Base-by-base conservation (phyloP, 2,888 invertebrate genomes). In the Pandemis heparana region DNA sequence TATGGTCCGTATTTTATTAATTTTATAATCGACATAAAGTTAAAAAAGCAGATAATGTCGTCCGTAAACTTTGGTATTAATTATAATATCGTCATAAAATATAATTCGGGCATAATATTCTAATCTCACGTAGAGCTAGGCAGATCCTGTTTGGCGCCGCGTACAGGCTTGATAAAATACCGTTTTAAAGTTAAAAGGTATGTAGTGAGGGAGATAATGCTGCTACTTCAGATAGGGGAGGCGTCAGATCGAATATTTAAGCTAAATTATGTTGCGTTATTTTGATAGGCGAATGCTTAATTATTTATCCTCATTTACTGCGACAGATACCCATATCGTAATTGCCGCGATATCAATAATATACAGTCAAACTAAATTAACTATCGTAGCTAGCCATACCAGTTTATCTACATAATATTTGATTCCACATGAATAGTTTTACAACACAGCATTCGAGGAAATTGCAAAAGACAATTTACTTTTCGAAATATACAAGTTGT, bases 401-500 rank as follows among this genome's bases (percentile, higher is more conserved):
- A 51, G n/a, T 18, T 65, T 48, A 43, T 59, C 43, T 23, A 63
- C 53, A 41, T 60, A 65, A 65, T 65, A 51, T 74, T 64, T 73
- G 63, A 59, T 64, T 63, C 38, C 41, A 46, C 39, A 60, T 62
- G n/a, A 43, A 56, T 62, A 53, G 43, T 62, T 72, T 67, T 67
- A 62, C 72, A 72, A 63, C 63, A 68, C 56, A 38, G 32, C 74
- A 78, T 87, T 85, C 84, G 79, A 80, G 82, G 85, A 87, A 87
- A 85, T 87, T 84, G 87, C 87, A 82, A 88, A 89, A 84, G 82
- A 83, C 79, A 83, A 83, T 88, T 88, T 87, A 83, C 87, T 87
- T 89, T 90, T 88, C 84, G 86, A 89, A 88, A 91, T 87, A 88
- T 86, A 89, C 89, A 89, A 82, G 84, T 84, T 87, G 88, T 89